Conservation (phyloP, 2,888 invertebrate species). For the Sminthurinus aureus region DNA sequence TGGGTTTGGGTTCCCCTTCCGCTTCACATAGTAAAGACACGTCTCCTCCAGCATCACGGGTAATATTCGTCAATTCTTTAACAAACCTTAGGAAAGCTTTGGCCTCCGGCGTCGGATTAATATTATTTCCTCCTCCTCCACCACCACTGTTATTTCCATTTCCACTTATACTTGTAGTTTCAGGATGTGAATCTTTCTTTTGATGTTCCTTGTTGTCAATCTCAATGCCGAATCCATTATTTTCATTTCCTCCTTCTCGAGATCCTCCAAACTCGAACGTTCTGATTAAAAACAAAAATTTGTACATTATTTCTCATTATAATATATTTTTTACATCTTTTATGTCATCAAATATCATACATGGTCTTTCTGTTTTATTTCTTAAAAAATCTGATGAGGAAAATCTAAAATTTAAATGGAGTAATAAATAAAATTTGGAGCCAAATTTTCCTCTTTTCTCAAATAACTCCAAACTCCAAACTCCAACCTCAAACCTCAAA, state of each 20-base stretch:
- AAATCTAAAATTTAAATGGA: too few species aligned
- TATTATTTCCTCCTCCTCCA: slow-evolving; percentile 2
- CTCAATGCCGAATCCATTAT: not conserved
- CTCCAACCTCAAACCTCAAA: too few species aligned
- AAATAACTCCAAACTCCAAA: too few species aligned
- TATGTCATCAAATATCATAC: too few species aligned
- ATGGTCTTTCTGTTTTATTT: too few species aligned
- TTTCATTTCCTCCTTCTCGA: not conserved
- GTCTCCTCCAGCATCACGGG: slow-evolving; percentile 69
- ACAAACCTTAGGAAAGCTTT: slow-evolving; percentile 66
- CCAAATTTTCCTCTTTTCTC: too few species aligned
- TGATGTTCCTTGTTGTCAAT: slow-evolving; percentile 8
- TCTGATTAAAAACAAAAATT: not conserved
- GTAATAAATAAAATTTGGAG: too few species aligned
- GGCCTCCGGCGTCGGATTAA: slow-evolving; percentile 61
- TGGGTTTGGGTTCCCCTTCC: slow-evolving; percentile 69
- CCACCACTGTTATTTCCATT: not conserved
- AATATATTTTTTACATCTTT: not conserved
- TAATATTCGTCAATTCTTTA: slow-evolving; percentile 68
- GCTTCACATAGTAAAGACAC: slow-evolving; percentile 71
- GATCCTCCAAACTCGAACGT: slow-evolving; percentile 1
- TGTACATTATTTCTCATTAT: too few species aligned
- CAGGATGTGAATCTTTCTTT: not conserved
- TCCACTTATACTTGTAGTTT: not conserved
- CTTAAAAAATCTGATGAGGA: too few species aligned